Base-by-base conservation (phyloP, 2,888 invertebrate genomes). In the Proisotoma minuta region DNA sequence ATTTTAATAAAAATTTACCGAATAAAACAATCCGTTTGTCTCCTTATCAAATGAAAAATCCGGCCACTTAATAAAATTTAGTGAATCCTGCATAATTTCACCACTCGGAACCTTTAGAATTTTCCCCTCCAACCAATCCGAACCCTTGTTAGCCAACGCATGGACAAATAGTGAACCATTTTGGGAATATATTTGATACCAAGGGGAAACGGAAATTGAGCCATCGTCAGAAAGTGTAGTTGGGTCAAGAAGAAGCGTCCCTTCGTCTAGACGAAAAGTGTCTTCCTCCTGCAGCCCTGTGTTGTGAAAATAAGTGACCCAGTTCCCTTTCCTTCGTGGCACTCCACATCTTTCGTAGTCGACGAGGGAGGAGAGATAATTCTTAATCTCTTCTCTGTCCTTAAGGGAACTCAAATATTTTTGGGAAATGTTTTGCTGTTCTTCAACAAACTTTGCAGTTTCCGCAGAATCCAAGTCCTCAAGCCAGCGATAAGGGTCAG, bases 211-310 rank as follows among this genome's bases (percentile, higher is more conserved):
- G 2, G 92, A 87, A 57, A 92, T 82, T 1, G 93, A 93, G 43
- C 94, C 95, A 81, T 99, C 98, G 4, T 50, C 50, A 8, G 50
- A 50, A 4, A 50, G 23, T 10, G 86, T 85, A 81, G 99, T 99
- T 0, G 97, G 96, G 80, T 99, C 97, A n/a, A 99, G 81, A 79
- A 99, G 97, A 28, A 95, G 86, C 62, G 82, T 82, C 10, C 89
- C 84, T 76, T 93, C 88, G 26, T 84, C 84, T n/a, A n/a, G n/a
- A n/a, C n/a, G n/a, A n/a, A 23, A 5, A 18, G 5, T 94, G 23
- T 50, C 89, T 78, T 98, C 98, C 79, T 98, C 97, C 80, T 99
- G 97, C 60, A 99, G 82, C 1, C 98, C 98, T 34, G 89, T 87
- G 77, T 99, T 99, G 81, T 88, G 87, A 75, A 85, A 89, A 79